These are phyloP conservation scores for Maccullochella peelii DNA, from an alignment of 2,113 vertebrate genomes.

Conservation along the genomic window DNA sequence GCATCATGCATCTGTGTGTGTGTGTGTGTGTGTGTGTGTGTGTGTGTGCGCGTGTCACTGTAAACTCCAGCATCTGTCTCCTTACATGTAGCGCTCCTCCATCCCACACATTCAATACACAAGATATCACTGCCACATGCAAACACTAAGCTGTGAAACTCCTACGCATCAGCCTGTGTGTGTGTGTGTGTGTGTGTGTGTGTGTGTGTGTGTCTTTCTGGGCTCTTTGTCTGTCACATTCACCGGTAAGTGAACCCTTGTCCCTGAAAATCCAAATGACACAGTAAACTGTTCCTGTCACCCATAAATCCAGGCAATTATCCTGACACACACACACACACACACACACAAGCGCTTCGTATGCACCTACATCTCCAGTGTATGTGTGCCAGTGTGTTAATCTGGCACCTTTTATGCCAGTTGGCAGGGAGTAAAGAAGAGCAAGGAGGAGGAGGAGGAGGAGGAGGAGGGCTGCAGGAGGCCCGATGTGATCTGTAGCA, in stretches of 20 bases:
- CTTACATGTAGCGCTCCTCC: slow-evolving; percentile 50
- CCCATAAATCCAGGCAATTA: slow-evolving; percentile 74
- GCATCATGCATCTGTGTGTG: slow-evolving; percentile 34
- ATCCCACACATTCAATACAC: slow-evolving; percentile 58
- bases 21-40: slow-evolving; percentile 16
- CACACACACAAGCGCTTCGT: slow-evolving; percentile 22
- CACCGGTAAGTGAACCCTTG: slow-evolving; percentile 74
- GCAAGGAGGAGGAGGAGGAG: slow-evolving; percentile 3
- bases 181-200: slow-evolving; percentile 38
- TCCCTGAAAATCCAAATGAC: slow-evolving; percentile 75
- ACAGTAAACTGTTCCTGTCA: slow-evolving; percentile 72
- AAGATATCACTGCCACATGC: slow-evolving; percentile 48
- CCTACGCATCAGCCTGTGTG: slow-evolving; percentile 36
- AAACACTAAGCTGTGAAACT: slow-evolving; percentile 55
- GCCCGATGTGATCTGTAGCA: slow-evolving; percentile 27
- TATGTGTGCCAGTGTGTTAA: slow-evolving; percentile 57
- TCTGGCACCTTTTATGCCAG: slow-evolving; percentile 53
- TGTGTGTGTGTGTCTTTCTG: slow-evolving; percentile 29
- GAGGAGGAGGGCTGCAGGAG: slow-evolving; percentile 3
- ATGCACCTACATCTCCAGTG: slow-evolving; percentile 26
- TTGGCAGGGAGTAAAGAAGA: slow-evolving; percentile 40
- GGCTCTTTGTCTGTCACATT: slow-evolving; percentile 65
- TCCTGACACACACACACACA: slow-evolving; percentile 2
- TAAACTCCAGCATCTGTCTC: slow-evolving; percentile 53
- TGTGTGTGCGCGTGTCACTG: slow-evolving; percentile 4